Evolutionary conservation across 2,888 invertebrate species (phyloP), one percentile per base, ranked within the genome.

Genomic region (Chaetoderma sp.): DNA sequence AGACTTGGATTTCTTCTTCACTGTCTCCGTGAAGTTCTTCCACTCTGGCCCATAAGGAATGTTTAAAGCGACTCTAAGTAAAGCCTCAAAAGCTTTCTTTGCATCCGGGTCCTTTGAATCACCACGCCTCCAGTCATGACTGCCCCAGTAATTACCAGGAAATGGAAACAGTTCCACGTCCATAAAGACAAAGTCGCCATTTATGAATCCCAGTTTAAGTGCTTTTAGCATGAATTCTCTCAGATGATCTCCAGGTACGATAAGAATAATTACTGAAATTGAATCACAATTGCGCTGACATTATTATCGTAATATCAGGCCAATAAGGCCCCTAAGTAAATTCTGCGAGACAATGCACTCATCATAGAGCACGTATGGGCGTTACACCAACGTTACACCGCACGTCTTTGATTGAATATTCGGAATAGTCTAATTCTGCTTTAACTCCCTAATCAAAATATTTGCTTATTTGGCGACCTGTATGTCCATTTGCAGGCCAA

Each of bases 31-130:
- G 80, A 94, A 94, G 65, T 92, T 90, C 54, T 90, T 88, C 85
- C 94, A 94, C 79, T 94, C 93, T 42, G 90, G 89, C 74, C 93
- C 92, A 57, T 80, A 78, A 1, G 87, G 86, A 6, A 82, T 76
- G 18, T 93, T 90, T 2, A 96, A 93, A 5, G 95, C 94, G 62
- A 98, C 93, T 0, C 95, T 95, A 54, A 96, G 89, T 64, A 98
- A 90, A 0, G 95, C 93, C 68, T 93, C 92, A 86, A 93, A 97
- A 0, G 96, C 96, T 76, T 91, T 91, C 80, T 90, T 90, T 0
- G 96, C 97, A 1, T 61, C 65, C 0, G 8, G 5, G 66, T 81
- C 79, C 25, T 62, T 50, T 21, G 45, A 55, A 54, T 79, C 77
- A 21, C 56, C 61, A 56, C 77, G 58, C 8, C n/a, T 13, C 78